A percentile compares a stretch with the other conserved stretches of the same genome.
phyloP scores from a whole-genome alignment of 2,113 vertebrate species.

The Taxidea taxus region DNA sequence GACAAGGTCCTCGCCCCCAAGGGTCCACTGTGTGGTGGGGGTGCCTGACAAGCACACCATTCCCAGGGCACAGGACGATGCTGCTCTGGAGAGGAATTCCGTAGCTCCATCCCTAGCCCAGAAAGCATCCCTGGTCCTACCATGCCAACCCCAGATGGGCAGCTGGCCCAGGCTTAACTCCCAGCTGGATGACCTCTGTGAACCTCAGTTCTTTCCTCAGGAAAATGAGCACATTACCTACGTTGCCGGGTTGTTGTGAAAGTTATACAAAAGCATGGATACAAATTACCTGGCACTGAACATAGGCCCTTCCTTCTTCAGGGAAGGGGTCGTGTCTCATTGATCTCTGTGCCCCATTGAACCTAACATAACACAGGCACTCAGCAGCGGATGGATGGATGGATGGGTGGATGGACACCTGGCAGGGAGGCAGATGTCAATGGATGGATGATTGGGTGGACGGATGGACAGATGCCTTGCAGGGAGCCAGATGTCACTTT shows the following conservation, averaged over 20 bases:
- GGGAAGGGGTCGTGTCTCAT: background rate
- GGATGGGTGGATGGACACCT: background rate
- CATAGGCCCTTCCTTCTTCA: background rate
- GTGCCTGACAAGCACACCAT: background rate
- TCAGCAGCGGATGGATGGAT: background rate
- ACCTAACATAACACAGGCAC: background rate
- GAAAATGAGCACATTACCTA: background rate
- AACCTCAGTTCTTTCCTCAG: background rate
- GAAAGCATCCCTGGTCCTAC: background rate
- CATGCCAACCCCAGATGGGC: background rate
- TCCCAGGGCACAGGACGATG: background rate
- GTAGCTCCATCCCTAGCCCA: background rate
- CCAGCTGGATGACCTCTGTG: background rate
- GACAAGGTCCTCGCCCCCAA: background rate
- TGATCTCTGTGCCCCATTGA: background rate
- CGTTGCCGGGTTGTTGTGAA: background rate
- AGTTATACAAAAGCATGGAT: background rate
- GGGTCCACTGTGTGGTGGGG: background rate
- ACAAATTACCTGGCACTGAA: background rate
- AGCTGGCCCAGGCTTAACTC: background rate
- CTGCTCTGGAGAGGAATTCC: background rate
- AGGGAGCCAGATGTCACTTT: background rate
- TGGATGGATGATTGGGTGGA: background rate
- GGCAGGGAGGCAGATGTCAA: background rate
- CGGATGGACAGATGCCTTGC: background rate